Conservation (phyloP, 2,888 invertebrate species). For the Laothoe populi region DNA sequence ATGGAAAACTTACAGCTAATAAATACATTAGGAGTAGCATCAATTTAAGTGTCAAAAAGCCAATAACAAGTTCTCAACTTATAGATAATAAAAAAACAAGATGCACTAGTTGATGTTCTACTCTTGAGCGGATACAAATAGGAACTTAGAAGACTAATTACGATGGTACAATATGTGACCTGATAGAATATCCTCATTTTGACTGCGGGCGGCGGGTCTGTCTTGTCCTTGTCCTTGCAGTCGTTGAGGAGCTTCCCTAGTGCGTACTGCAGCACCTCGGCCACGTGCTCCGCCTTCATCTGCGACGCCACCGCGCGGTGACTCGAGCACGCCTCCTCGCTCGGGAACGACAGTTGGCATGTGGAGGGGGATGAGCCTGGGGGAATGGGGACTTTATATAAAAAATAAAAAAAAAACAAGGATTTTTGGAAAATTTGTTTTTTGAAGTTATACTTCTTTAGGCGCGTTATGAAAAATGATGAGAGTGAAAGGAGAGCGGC, state of each 20-base stretch:
- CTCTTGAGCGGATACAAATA: too few species aligned
- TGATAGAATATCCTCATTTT: conserved; percentile 92
- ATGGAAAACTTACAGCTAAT: too few species aligned
- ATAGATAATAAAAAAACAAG: too few species aligned
- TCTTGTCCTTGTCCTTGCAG: conserved; percentile 68
- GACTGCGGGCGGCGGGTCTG: conserved; percentile 86
- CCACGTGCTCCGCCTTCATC: conserved; percentile 66
- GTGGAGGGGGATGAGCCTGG: conserved; percentile 76
- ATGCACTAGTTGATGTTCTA: too few species aligned
- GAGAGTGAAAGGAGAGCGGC: too few species aligned
- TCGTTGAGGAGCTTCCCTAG: conserved; percentile 77
- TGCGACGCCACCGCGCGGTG: conserved; percentile 62
- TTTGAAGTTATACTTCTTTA: too few species aligned
- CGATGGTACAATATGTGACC: conserved; percentile 67
- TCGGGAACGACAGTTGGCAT: conserved; percentile 73
- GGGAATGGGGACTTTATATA: not conserved
- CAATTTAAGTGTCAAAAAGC: too few species aligned
- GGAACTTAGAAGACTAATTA: too few species aligned
- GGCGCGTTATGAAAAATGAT: too few species aligned
- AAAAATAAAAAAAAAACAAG: not conserved
- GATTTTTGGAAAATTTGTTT: too few species aligned
- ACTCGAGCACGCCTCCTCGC: conserved; percentile 65
- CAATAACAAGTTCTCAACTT: too few species aligned
- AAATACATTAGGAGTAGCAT: too few species aligned
- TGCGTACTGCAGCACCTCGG: conserved; percentile 79